Conservation (phyloP, 2,797 vertebrate species). For the Squalus acanthias region DNA sequence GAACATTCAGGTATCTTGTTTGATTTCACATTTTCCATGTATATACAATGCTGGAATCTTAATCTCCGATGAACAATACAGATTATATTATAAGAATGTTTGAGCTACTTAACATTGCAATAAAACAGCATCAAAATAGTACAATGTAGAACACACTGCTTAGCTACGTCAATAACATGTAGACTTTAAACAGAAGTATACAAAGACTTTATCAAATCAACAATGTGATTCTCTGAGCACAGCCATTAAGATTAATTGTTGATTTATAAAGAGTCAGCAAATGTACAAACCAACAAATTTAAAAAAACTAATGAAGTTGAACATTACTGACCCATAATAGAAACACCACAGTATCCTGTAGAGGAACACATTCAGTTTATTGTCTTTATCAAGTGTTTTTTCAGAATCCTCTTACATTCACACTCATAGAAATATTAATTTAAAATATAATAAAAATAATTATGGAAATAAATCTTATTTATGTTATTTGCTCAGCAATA, state of each 20-base stretch:
- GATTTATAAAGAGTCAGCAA: background rate
- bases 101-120: background rate
- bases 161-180: background rate
- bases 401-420: background rate
- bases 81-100: conserved; percentile 3
- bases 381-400: background rate
- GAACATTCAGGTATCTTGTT: background rate
- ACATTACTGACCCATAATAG: background rate
- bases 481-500: background rate
- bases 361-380: background rate
- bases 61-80: background rate
- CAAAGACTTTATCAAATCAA: background rate
- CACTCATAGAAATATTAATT: background rate
- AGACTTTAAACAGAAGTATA: background rate
- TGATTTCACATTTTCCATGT: background rate
- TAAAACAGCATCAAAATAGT: background rate
- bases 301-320: background rate
- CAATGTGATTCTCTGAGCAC: background rate
- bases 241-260: background rate
- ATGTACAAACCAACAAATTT: background rate
- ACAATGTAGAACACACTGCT: background rate
- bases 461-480: background rate
- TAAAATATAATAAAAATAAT: background rate
- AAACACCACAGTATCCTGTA: background rate
- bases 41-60: background rate